Percentiles rank a stretch among this genome's conserved stretches.
phyloP scores from a whole-genome alignment of 2,113 vertebrate genomes.

The Speoplatyrhinus poulsoni region DNA sequence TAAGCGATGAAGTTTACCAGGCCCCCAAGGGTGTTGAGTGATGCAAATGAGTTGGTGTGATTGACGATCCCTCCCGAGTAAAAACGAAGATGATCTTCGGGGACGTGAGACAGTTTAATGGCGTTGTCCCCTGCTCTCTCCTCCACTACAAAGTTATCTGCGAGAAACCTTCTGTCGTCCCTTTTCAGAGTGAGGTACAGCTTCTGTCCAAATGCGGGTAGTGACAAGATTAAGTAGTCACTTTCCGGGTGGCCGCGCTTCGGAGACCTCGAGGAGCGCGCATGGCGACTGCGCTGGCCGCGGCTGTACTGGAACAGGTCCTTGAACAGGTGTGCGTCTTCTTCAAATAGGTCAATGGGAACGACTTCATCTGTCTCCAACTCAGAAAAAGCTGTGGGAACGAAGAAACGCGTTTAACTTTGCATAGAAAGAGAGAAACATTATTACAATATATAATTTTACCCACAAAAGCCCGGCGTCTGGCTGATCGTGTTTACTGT shows the following conservation, averaged over 20 bases:
- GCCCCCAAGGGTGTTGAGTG: constrained; percentile 87
- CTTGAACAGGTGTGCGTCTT: constrained; percentile 78
- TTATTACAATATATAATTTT: too few relatives aligned
- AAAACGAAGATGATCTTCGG: constrained; percentile 78
- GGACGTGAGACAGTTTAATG: constrained; percentile 29
- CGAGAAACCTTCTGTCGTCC: constrained; percentile 79
- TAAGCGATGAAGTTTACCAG: constrained; percentile 80
- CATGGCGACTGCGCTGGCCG: constrained; percentile 9
- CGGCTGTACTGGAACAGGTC: constrained; percentile 36
- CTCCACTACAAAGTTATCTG: constrained; percentile 81
- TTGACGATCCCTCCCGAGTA: constrained; percentile 88
- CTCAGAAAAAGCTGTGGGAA: constrained; percentile 51
- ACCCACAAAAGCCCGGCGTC: too few relatives aligned
- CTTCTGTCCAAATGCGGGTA: constrained; percentile 82
- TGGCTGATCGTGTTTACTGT: too few relatives aligned
- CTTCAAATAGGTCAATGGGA: constrained; percentile 79
- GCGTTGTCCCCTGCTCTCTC: constrained; percentile 69
- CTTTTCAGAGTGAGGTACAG: constrained; percentile 83
- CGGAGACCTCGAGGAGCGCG: constrained; percentile 25
- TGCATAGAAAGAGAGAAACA: too few relatives aligned
- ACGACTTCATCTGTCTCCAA: constrained; percentile 80
- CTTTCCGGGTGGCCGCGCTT: constrained; percentile 50
- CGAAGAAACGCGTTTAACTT: constrained; percentile 4
- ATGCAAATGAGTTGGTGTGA: constrained; percentile 82
- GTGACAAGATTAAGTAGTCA: constrained; percentile 77